Conservation (phyloP, 2,113 vertebrate species). For the Okapia johnstoni region DNA sequence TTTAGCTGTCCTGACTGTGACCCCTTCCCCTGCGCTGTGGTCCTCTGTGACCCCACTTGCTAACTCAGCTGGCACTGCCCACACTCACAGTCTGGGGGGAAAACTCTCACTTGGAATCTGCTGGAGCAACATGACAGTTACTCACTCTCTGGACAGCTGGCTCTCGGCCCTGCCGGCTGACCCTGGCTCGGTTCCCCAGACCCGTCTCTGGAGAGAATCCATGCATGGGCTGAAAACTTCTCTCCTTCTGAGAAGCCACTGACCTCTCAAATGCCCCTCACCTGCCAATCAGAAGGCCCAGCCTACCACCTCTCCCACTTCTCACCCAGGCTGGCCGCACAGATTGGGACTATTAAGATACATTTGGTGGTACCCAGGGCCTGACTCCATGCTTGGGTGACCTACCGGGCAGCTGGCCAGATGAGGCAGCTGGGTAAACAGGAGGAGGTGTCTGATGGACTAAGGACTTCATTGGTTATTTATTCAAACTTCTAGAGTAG, state of each 20-base stretch:
- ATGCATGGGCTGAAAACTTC: neutral
- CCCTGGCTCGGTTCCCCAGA: neutral
- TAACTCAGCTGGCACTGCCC: neutral
- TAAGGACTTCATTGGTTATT: neutral
- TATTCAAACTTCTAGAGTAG: neutral
- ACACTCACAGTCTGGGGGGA: neutral
- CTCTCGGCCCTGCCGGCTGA: neutral
- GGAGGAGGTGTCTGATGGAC: constrained; percentile 8
- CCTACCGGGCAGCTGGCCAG: neutral
- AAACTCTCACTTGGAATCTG: neutral
- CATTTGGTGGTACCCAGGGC: neutral
- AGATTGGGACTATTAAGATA: neutral
- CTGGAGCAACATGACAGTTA: neutral
- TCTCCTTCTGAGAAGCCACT: neutral
- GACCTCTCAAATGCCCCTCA: neutral
- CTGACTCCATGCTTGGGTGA: neutral
- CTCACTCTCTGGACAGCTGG: neutral
- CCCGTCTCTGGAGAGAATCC: neutral
- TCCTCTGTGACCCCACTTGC: neutral
- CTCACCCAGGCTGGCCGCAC: neutral
- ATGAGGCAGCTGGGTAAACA: constrained; percentile 4
- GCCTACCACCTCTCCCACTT: neutral
- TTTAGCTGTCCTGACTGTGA: neutral
- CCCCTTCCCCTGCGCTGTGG: neutral
- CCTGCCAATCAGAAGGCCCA: neutral